Base-by-base conservation (phyloP, 2,797 vertebrate species). In the Ctenopoma kingsleyae region DNA sequence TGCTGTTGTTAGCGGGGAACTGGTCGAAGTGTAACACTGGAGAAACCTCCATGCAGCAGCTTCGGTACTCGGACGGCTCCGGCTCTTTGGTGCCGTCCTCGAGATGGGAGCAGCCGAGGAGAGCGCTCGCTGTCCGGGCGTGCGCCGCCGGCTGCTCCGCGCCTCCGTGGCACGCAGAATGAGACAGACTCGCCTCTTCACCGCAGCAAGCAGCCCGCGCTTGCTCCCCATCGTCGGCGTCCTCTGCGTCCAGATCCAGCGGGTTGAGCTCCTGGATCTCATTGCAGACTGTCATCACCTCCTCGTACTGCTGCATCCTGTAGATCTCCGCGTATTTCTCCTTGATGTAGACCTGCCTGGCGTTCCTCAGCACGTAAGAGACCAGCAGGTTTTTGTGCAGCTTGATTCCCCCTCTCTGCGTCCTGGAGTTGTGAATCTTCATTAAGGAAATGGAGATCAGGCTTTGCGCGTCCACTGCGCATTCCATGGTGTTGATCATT, bases 361-460 rank as follows among this genome's bases (percentile, higher is more conserved):
- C 97, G 95, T 98, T 97, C 93, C 97, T 94, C 91, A 99, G 96
- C 89, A 98, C 97, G 83, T 96, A 98, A 78, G 97, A 99, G 51
- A 99, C 96, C 90, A 99, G 96, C 78, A 99, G 97, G 93, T 98
- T 99, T 91, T 97, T 97, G 95, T 99, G 97, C 84, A 99, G 96
- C 94, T 97, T 98, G 93, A 98, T 96, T 47, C 97, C 97, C 55
- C 97, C 97, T 89, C 97, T 92, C 94, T 99, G 97, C 83, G 95
- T 96, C 91, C 97, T 92, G 82, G 96, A 98, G 94, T 95, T 97
- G 95, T 98, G 97, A 91, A 99, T 98, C 93, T 98, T 98, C 91
- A 97, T 95, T 81, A 99, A 90, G 47, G 97, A 99, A 81, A 99
- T 95, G 83, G 96, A 97, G 94, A 99, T 99, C 36, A 99, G 93